Evolutionary conservation across 2,888 invertebrate genomes (phyloP).

Genomic region (Cheilosia vulpina): DNA sequence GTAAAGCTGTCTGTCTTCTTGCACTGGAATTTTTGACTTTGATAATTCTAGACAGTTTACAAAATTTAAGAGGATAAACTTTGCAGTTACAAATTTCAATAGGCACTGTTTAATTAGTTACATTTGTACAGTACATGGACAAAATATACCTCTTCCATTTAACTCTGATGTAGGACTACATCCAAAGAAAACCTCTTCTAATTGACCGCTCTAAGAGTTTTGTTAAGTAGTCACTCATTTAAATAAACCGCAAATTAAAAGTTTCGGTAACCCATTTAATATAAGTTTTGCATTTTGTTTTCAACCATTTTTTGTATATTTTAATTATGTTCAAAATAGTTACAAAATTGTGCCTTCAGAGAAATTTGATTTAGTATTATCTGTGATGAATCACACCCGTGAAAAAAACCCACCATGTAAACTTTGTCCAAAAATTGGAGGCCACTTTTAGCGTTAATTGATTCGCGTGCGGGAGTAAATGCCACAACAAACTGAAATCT

Average conservation of each 20-base stretch:
- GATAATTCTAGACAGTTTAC: no score
- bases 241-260: slow-evolving; percentile 11
- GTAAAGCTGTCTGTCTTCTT: no score
- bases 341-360: slow-evolving; percentile 29
- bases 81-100: no score
- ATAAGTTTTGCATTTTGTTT: not conserved
- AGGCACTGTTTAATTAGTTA: no score
- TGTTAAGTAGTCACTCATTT: not conserved
- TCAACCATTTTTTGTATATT: not conserved
- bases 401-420: slow-evolving; percentile 23
- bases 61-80: no score
- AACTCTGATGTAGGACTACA: no score
- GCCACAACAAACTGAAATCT: not conserved
- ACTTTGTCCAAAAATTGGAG: not conserved
- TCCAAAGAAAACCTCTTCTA: no score
- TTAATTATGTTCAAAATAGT: slow-evolving; percentile 18
- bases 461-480: slow-evolving; percentile 11
- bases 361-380: slow-evolving; percentile 29
- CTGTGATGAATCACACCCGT: slow-evolving; percentile 9
- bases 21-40: no score
- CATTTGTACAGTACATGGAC: no score
- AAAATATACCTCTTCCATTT: no score
- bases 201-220: not conserved
- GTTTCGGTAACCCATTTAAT: slow-evolving; percentile 1
- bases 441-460: not conserved